Percentiles rank a stretch among this genome's conserved stretches.
phyloP scores from a whole-genome alignment of 2,888 invertebrate genomes.

The Polyommatus icarus region DNA sequence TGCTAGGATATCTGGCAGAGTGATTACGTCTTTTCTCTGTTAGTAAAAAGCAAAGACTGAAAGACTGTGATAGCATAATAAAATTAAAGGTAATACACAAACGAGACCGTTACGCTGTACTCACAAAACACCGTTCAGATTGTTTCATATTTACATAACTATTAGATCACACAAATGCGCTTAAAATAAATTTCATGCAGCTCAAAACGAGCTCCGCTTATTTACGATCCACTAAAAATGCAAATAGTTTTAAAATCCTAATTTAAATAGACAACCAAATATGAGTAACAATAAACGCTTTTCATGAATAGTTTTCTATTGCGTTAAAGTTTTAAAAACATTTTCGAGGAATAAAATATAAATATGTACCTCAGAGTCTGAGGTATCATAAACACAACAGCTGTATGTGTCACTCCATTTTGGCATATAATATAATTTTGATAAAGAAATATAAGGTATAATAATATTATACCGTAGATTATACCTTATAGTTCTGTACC shows the following conservation, averaged over 20 bases:
- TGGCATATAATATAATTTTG: too few species aligned
- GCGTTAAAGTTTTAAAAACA: not conserved
- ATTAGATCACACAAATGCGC: not conserved
- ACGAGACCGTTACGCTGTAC: not conserved
- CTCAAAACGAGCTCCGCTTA: not conserved
- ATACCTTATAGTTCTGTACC: too few species aligned
- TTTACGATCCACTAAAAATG: constrained; percentile 13
- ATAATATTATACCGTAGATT: too few species aligned
- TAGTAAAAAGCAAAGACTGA: not conserved
- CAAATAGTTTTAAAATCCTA: constrained; percentile 15
- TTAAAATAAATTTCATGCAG: constrained; percentile 15
- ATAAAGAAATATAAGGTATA: too few species aligned
- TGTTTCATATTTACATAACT: not conserved
- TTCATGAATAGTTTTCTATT: not conserved
- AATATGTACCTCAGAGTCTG: not conserved
- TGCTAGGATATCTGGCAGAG: too few species aligned
- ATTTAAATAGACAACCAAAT: constrained; percentile 5
- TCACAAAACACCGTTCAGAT: not conserved
- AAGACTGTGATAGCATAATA: not conserved
- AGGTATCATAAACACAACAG: too few species aligned
- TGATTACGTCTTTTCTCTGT: too few species aligned
- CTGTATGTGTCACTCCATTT: too few species aligned
- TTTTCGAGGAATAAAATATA: not conserved
- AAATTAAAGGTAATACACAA: not conserved
- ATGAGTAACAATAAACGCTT: not conserved